phyloP scores from a whole-genome alignment of 2,797 vertebrate species.

The Gobionotothen gibberifrons region DNA sequence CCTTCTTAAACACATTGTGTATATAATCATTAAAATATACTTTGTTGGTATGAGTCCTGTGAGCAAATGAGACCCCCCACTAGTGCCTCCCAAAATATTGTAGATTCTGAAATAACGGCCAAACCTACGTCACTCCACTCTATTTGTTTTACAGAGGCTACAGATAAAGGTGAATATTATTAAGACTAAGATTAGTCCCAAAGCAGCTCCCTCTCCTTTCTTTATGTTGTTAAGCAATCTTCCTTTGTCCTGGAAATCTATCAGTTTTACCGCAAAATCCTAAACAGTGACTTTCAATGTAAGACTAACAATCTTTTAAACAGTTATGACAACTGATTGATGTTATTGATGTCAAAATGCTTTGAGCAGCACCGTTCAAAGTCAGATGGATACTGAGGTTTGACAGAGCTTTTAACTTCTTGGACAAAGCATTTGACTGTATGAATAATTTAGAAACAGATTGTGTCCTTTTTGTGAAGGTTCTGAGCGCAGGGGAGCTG shows the following conservation, averaged over 20 bases:
- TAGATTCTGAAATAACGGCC: background rate
- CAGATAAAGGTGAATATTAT: background rate
- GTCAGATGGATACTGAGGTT: slow-evolving; percentile 5
- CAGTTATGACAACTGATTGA: slow-evolving; percentile 11
- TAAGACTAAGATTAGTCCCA: background rate
- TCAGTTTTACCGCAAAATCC: slow-evolving; percentile 13
- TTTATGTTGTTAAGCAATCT: slow-evolving; percentile 8
- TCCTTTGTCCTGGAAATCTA: slow-evolving; percentile 17
- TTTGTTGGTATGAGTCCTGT: background rate
- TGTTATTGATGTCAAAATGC: slow-evolving; percentile 13
- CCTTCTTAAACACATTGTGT: background rate
- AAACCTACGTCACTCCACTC: background rate
- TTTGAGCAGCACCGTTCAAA: slow-evolving; percentile 9
- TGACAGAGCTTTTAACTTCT: slow-evolving; percentile 28
- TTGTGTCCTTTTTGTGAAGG: slow-evolving; percentile 15
- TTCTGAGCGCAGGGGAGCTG: slow-evolving; percentile 35
- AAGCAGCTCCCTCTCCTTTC: background rate
- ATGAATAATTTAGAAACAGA: slow-evolving; percentile 50
- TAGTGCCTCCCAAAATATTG: background rate
- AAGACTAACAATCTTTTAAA: background rate
- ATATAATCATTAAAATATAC: background rate
- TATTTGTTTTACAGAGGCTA: background rate
- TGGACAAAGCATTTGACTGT: slow-evolving; percentile 34
- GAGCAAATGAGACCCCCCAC: too few relatives aligned
- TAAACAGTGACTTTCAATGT: background rate